Conservation (phyloP, 2,888 invertebrate genomes). For the Morpho achilles region DNA sequence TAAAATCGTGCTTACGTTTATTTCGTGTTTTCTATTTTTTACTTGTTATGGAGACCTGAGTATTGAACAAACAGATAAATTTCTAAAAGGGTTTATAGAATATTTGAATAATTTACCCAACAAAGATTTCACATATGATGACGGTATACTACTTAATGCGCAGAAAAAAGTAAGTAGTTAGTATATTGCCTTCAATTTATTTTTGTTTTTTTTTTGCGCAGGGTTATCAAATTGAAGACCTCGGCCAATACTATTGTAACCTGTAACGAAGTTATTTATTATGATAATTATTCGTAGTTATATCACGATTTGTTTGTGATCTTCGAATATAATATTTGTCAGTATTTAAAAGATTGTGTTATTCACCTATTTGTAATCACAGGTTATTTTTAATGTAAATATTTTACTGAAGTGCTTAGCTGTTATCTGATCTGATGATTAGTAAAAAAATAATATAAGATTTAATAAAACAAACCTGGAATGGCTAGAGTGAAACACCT, state of each 20-base stretch:
- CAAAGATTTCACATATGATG: constrained; percentile 62
- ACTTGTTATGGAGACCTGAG: constrained; percentile 47
- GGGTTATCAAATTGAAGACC: constrained; percentile 32
- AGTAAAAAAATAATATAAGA: no score
- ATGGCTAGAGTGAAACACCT: no score
- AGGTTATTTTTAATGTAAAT: no score
- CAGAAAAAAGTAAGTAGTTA: constrained; percentile 62
- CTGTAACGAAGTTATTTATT: no score
- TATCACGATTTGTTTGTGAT: no score
- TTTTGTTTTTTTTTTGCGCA: constrained; percentile 20
- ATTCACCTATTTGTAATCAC: no score
- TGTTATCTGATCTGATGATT: no score
- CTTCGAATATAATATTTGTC: no score
- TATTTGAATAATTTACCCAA: constrained; percentile 70
- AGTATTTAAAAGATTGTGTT: no score
- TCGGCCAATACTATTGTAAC: constrained; percentile 4
- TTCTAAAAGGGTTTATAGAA: constrained; percentile 59
- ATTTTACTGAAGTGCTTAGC: no score
- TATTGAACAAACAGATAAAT: constrained; percentile 43
- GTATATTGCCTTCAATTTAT: constrained; percentile 7
- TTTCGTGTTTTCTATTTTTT: constrained; percentile 36
- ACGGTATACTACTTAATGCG: constrained; percentile 60
- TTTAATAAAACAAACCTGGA: no score
- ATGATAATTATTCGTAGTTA: no score
- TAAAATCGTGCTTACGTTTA: constrained; percentile 33